phyloP scores from a whole-genome alignment of 2,797 vertebrate genomes.

The Poeciliopsis gracilis region DNA sequence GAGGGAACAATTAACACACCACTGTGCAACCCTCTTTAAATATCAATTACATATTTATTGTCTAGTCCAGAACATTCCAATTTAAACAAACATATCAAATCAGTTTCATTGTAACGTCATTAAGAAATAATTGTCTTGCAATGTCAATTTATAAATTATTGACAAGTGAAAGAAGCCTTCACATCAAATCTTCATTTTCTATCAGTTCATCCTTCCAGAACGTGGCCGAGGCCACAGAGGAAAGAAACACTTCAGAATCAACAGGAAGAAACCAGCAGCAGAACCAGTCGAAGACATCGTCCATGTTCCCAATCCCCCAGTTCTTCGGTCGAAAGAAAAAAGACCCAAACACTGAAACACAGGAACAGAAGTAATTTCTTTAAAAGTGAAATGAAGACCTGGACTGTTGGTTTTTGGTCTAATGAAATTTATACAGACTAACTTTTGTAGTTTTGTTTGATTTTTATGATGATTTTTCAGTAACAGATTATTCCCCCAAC shows the following conservation, averaged over 20 bases:
- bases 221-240: not conserved
- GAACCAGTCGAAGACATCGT: not conserved
- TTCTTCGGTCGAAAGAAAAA: not conserved
- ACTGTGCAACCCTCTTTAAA: not conserved
- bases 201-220: not conserved
- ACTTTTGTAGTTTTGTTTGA: not conserved
- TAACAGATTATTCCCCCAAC: not conserved
- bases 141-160: not conserved
- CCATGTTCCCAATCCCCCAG: accelerated
- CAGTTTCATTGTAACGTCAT: not conserved
- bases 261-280: not conserved
- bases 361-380: not conserved
- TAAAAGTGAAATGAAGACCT: not conserved
- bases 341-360: not conserved
- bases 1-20: no score
- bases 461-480: not conserved
- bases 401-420: not conserved
- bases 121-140: not conserved
- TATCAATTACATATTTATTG: not conserved
- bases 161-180: not conserved
- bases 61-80: not conserved
- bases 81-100: not conserved
- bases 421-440: not conserved
- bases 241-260: not conserved
- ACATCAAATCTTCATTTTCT: not conserved